Percentiles rank a stretch among this genome's conserved stretches.
phyloP scores from a whole-genome alignment of 2,797 vertebrate species.

The Manis javanica region DNA sequence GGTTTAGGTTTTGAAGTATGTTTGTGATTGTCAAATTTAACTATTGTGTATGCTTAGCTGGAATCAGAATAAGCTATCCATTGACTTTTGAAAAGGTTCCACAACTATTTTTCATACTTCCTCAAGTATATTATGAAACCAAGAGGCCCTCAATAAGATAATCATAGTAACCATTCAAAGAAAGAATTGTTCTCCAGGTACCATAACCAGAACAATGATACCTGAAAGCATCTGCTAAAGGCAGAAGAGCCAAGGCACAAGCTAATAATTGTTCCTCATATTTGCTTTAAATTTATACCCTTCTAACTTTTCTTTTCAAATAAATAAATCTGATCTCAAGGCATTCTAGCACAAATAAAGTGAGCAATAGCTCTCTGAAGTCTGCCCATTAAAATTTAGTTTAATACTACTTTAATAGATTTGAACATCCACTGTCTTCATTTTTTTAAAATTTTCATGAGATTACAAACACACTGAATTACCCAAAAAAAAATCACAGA shows the following conservation, averaged over 20 bases:
- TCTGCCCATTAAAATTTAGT: not conserved
- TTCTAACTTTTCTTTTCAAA: not conserved
- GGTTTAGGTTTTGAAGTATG: not conserved
- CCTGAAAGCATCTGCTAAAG: not conserved
- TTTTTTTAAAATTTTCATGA: constrained; percentile 11
- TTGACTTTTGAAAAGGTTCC: not conserved
- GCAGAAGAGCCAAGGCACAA: not conserved
- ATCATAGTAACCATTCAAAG: not conserved
- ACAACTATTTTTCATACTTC: not conserved
- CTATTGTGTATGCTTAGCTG: not conserved
- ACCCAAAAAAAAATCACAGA: not conserved
- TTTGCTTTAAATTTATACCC: not conserved
- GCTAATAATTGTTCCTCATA: not conserved
- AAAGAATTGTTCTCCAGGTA: not conserved
- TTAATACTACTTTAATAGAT: not conserved
- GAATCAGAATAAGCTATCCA: not conserved
- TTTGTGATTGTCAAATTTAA: constrained; percentile 2
- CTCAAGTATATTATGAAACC: constrained; percentile 17
- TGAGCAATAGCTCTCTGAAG: not conserved
- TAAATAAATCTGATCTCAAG: not conserved
- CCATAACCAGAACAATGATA: not conserved
- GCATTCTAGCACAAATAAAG: not conserved
- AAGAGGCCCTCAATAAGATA: not conserved
- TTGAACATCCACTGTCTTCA: not conserved
- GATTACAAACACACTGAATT: not conserved